phyloP scores from a whole-genome alignment of 2,797 vertebrate genomes.

The Anomalospiza imberbis region DNA sequence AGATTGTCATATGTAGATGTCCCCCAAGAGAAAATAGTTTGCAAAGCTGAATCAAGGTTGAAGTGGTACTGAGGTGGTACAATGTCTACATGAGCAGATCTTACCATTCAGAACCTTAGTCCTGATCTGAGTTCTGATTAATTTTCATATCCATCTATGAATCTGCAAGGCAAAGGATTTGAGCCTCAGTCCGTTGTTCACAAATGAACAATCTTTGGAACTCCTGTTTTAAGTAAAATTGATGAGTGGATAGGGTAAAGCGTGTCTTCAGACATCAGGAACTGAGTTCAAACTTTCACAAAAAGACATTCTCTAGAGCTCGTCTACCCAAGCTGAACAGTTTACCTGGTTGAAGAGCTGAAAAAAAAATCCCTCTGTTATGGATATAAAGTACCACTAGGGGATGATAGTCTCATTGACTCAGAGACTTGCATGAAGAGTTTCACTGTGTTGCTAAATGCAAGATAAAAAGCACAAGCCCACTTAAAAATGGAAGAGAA shows the following conservation, averaged over 20 bases:
- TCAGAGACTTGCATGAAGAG: background rate
- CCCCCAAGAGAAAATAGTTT: background rate
- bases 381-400: background rate
- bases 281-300: background rate
- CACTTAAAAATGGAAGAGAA: background rate
- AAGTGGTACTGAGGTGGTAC: background rate
- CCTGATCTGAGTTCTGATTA: background rate
- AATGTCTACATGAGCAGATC: background rate
- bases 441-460: background rate
- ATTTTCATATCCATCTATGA: background rate
- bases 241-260: background rate
- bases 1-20: background rate
- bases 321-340: background rate
- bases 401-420: constrained; percentile 4
- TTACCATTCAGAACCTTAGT: background rate
- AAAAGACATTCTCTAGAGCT: background rate
- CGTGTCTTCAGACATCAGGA: background rate
- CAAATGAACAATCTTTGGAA: background rate
- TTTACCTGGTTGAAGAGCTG: background rate
- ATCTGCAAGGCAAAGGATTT: background rate
- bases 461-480: background rate
- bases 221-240: background rate
- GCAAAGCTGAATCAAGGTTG: background rate
- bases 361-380: background rate
- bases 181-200: background rate